Conservation (phyloP, 2,113 vertebrate species). For the Paraplagusia blochii region DNA sequence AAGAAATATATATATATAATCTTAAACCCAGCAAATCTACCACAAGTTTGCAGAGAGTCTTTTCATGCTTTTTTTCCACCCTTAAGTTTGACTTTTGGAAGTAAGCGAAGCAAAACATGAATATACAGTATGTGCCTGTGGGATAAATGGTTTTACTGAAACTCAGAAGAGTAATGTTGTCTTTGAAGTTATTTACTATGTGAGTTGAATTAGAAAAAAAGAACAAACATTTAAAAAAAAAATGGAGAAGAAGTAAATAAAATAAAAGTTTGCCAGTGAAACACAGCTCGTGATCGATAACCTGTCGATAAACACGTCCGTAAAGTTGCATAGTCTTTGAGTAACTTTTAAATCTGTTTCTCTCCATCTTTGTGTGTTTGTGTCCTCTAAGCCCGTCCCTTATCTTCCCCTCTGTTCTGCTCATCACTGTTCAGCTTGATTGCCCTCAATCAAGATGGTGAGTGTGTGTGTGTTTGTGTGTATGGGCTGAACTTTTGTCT, state of each 20-base stretch:
- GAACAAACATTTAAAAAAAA: background rate
- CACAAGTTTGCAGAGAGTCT: slow-evolving; percentile 4
- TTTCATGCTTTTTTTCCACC: background rate
- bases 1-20: background rate
- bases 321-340: slow-evolving; percentile 14
- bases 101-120: background rate
- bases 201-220: background rate
- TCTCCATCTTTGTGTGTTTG: slow-evolving; percentile 16
- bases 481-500: slow-evolving; percentile 46
- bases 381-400: slow-evolving; percentile 6
- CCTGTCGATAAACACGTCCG: slow-evolving; percentile 13
- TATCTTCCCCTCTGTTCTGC: slow-evolving; percentile 40
- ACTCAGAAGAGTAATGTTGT: background rate
- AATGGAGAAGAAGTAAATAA: background rate
- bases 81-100: slow-evolving; percentile 4
- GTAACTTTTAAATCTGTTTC: slow-evolving; percentile 30
- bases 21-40: background rate
- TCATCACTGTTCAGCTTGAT: slow-evolving; percentile 58
- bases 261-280: background rate
- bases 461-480: slow-evolving; percentile 37
- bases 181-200: background rate
- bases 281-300: slow-evolving; percentile 28
- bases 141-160: slow-evolving; percentile 5
- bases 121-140: slow-evolving; percentile 4
- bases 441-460: slow-evolving; percentile 24